A percentile compares a stretch with the other conserved stretches of the same genome.
Conservation (phyloP, 2,888 invertebrate genomes). For the Apodemia hepburni region DNA sequence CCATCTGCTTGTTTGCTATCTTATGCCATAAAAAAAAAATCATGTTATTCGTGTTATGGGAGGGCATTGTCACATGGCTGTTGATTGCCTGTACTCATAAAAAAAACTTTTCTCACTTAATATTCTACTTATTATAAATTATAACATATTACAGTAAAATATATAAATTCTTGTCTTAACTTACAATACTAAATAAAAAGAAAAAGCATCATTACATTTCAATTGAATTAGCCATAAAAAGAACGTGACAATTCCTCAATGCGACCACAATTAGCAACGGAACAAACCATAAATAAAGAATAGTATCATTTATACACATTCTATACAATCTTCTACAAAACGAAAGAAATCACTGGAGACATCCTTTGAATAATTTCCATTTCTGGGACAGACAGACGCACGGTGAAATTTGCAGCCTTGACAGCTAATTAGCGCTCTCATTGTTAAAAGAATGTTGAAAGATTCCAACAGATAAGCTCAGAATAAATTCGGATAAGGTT, state of each 20-base stretch:
- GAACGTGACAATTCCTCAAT: constrained; percentile 8
- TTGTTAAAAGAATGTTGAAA: constrained; percentile 71
- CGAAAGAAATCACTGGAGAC: constrained; percentile 71
- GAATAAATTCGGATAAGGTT: constrained; percentile 40
- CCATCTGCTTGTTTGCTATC: no score
- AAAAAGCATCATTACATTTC: not conserved
- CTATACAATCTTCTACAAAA: constrained; percentile 56
- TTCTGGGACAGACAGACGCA: constrained; percentile 64
- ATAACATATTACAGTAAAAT: no score
- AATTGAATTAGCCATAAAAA: not conserved
- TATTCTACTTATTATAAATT: no score
- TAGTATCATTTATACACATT: constrained; percentile 41
- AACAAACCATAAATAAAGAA: constrained; percentile 38
- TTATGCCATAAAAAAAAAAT: no score
- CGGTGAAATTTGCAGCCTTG: constrained; percentile 62
- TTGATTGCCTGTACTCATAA: no score
- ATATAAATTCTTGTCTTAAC: not conserved
- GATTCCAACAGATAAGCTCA: constrained; percentile 42
- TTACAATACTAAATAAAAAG: not conserved
- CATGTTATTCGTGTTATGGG: no score
- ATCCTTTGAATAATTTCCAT: constrained; percentile 74
- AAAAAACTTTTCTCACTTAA: no score
- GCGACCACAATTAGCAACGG: constrained; percentile 22
- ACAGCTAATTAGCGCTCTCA: constrained; percentile 77
- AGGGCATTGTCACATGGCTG: no score